Evolutionary conservation across 2,113 vertebrate species (phyloP), one percentile per base, ranked within the genome.

Genomic region (Leptobrachium leishanense): DNA sequence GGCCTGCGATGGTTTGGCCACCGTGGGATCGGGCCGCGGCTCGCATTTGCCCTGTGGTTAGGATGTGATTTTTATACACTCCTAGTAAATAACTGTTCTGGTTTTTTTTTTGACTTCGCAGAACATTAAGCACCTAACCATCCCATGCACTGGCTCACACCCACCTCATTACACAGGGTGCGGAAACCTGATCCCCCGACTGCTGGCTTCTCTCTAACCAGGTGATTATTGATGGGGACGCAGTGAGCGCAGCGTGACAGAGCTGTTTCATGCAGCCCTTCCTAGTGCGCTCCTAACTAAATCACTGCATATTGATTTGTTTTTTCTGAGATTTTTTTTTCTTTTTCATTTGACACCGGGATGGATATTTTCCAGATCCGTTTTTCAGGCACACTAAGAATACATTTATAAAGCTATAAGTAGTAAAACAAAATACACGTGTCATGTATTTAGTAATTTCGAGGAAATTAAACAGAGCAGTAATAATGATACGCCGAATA

Each of bases 181-280:
- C 62, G 83, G 84, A 79, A 89, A 85, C 79, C 6, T n/a, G 84
- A 86, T 84, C 82, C 81, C 20, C 81, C 80, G 55, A 55, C 64
- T 87, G 86, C 85, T 85, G 82, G 55, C 86, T 90, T 88, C 75
- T 84, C 76, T 71, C 82, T 88, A 81, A 86, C 81, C 54, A 81
- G 88, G 86, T 85, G 89, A 87, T 90, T 89, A 84, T 76, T 90
- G 87, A 84, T 75, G 54, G 81, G 84, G 79, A 75, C 76, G 83
- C 76, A 71, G 2, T 82, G 74, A 72, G 69, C 83, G 77, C 40
- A 0, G 76, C 72, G 69, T 72, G 10, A 46, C 44, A 55, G 59
- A 74, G 72, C 74, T 66, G 12, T 5, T 0, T 59, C 68, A 15
- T 43, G 0, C 20, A 31, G 66, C 53, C 44, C 79, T 2, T 55